Conservation (phyloP, 2,113 vertebrate species). For the Cyanoramphus novaezelandiae region DNA sequence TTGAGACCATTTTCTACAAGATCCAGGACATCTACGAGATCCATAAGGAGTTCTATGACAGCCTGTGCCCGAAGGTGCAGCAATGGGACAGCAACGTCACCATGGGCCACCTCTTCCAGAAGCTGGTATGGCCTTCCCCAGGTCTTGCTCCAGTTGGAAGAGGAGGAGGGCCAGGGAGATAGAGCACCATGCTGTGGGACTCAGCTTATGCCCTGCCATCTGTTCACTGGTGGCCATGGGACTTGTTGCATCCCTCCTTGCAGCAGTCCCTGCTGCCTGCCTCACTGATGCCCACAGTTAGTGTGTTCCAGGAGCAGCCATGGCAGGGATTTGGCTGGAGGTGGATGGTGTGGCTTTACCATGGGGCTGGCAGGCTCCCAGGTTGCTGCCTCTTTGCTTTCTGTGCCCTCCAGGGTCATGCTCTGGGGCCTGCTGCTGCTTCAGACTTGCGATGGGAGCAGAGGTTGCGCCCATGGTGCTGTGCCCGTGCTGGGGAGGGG, state of each 20-base stretch:
- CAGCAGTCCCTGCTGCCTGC: neutral
- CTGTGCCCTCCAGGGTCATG: neutral
- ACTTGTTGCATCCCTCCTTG: neutral
- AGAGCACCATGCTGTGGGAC: neutral
- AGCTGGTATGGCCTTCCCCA: conserved; percentile 82
- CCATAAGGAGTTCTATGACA: conserved; percentile 96
- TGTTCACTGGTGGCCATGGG: rapidly evolving
- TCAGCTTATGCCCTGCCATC: neutral
- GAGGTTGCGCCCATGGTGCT: neutral
- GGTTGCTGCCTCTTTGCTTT: rapidly evolving
- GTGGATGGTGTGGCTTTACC: neutral
- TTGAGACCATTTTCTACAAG: conserved; percentile 98
- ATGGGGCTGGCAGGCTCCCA: neutral
- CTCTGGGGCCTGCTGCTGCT: rapidly evolving
- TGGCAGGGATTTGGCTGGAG: neutral
- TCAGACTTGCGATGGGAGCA: neutral
- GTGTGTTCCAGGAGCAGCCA: neutral
- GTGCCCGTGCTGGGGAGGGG: neutral
- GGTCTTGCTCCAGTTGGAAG: neutral
- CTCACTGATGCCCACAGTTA: neutral
- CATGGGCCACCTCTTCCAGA: conserved; percentile 97
- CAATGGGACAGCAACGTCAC: conserved; percentile 94
- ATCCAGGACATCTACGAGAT: conserved; percentile 97
- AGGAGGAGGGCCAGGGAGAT: neutral
- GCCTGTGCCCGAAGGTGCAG: conserved; percentile 90